phyloP scores from a whole-genome alignment of 1,140 invertebrate genomes.

The Globodera rostochiensis region DNA sequence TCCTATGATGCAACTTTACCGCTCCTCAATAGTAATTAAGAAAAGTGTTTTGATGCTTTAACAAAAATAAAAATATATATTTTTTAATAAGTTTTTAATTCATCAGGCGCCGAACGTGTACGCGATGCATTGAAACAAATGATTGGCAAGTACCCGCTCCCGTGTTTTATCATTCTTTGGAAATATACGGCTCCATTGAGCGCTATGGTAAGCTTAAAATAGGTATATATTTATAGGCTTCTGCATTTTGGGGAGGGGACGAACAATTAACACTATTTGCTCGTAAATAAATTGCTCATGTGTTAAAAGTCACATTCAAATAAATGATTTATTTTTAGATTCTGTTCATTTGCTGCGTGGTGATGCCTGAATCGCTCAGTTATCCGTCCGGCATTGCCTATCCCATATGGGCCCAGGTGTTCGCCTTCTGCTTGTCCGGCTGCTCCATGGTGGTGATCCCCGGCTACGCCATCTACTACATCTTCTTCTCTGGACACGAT shows the following conservation, averaged over 20 bases:
- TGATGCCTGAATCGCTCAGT: constrained; percentile 88
- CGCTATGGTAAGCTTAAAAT: constrained; percentile 72
- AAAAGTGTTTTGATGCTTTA: no score
- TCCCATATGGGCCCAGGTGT: constrained; percentile 87
- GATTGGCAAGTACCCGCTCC: constrained; percentile 92
- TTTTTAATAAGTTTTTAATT: not conserved
- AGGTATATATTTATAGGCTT: no score
- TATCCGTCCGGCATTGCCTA: constrained; percentile 73
- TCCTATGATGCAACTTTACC: no score
- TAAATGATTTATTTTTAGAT: constrained; percentile 29
- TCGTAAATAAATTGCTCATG: no score
- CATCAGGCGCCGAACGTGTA: constrained; percentile 80
- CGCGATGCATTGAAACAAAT: constrained; percentile 96
- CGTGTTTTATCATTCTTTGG: constrained; percentile 91
- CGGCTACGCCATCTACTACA: constrained; percentile 72
- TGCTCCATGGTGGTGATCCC: constrained; percentile 97
- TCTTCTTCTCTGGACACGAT: constrained; percentile 37
- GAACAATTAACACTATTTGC: no score
- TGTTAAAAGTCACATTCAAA: no score
- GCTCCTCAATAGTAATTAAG: no score
- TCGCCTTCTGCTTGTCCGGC: constrained; percentile 89
- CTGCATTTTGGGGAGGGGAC: no score
- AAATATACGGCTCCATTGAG: constrained; percentile 81
- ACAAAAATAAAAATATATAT: not conserved
- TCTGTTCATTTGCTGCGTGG: constrained; percentile 72